Conservation (phyloP, 2,113 vertebrate genomes). For the Nannobrachium achirus region DNA sequence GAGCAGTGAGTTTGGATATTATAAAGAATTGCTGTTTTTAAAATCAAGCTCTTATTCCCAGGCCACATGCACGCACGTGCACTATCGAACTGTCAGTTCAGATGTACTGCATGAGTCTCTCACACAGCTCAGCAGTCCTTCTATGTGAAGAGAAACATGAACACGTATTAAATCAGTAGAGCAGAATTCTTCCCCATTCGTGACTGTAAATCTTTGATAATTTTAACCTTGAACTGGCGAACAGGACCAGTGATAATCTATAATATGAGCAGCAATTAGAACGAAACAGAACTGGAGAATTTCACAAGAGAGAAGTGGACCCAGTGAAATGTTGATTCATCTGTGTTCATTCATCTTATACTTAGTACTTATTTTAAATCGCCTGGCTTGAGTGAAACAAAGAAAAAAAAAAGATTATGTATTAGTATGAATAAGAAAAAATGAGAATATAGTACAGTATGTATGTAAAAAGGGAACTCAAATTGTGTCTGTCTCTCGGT, state of each 20-base stretch:
- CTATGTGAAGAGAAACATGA: too few relatives aligned
- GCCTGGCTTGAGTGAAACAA: too few relatives aligned
- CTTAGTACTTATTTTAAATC: too few relatives aligned
- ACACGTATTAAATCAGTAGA: not conserved
- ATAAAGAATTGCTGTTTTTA: slow-evolving; percentile 55
- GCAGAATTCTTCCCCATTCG: not conserved
- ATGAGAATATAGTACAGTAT: too few relatives aligned
- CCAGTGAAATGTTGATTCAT: too few relatives aligned
- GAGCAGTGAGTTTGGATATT: slow-evolving; percentile 55
- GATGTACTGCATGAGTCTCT: slow-evolving; percentile 27
- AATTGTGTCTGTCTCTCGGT: too few relatives aligned
- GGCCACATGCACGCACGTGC: slow-evolving; percentile 25
- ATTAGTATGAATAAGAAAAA: too few relatives aligned
- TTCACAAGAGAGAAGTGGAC: too few relatives aligned
- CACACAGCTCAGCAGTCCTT: slow-evolving; percentile 19
- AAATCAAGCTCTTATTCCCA: slow-evolving; percentile 55
- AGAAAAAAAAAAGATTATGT: too few relatives aligned
- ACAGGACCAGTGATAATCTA: not conserved
- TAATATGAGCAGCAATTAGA: not conserved
- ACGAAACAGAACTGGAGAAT: too few relatives aligned
- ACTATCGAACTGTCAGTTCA: slow-evolving; percentile 23
- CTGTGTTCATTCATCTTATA: too few relatives aligned
- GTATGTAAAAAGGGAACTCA: too few relatives aligned
- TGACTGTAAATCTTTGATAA: not conserved
- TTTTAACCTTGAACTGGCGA: slow-evolving; percentile 14